Evolutionary conservation across 2,888 invertebrate genomes (phyloP), one percentile per base, ranked within the genome.

Genomic region (Nymphalis c-album): DNA sequence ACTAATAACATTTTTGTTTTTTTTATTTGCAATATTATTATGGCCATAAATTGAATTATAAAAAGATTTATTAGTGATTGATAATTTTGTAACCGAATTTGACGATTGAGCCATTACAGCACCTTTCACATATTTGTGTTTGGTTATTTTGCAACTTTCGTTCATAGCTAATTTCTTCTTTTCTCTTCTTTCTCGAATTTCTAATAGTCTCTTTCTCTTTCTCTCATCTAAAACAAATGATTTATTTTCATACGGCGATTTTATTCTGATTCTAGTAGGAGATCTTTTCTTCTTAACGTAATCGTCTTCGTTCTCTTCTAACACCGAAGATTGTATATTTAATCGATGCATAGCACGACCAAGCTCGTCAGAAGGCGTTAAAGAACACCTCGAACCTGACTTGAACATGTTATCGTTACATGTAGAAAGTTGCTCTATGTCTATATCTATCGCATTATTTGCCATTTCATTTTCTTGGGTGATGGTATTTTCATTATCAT

Each of bases 41-140:
- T 87, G 84, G 0, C 91, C 91, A 68, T 89, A 92, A 71, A 92
- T 91, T 10, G 90, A 91, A 73, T 88, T 87, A 73, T 91, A 91
- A 75, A 91, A 91, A 3, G 90, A 88, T 74, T 91, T 92, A 73
- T 91, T 91, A 1, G 88, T 87, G 62, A 92, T 91, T 1, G 91
- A 90, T n/a, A 92, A 73, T 73, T 87, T 89, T 0, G 91, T 90
- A 6, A 91, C 90, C 2, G 91, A 91, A 68, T 76, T 90, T 1
- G 88, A 84, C 1, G 87, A 74, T 71, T 88, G 89, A 7, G 90
- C 86, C 77, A 82, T 78, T 40, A 81, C 69, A 7, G 73, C 72
- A 10, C 80, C 79, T 76, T 82, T 88, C 2, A 74, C 77, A 60
- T 80, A 82, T 73, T 82, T 89, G 67, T 85, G 79, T 77, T 88